Conservation (phyloP, 2,888 invertebrate species). For the Heliconius erato region DNA sequence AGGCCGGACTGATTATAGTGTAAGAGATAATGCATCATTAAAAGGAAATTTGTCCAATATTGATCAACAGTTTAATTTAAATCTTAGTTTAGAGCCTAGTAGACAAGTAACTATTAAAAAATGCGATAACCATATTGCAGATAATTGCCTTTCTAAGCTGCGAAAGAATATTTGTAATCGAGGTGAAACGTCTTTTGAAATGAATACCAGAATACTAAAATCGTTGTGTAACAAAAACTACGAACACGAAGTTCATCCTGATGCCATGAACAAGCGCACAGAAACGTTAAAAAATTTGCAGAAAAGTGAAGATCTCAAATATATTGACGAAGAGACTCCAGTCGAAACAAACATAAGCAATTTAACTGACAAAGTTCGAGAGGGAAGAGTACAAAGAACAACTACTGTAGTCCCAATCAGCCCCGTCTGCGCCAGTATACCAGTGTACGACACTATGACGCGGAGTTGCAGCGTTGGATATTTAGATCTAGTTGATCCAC, state of each 20-base stretch:
- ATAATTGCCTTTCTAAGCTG: conserved; percentile 78
- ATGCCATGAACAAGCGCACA: conserved; percentile 66
- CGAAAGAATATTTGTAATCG: conserved; percentile 81
- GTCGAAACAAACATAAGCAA: conserved; percentile 65
- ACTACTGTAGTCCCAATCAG: conserved; percentile 89
- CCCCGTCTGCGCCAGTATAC: conserved; percentile 81
- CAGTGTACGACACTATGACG: conserved; percentile 89
- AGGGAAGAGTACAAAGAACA: conserved; percentile 72
- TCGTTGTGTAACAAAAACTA: conserved; percentile 77
- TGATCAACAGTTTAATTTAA: conserved; percentile 86
- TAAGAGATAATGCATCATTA: conserved; percentile 87
- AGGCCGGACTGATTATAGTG: conserved; percentile 87
- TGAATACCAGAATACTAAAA: conserved; percentile 79
- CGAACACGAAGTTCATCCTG: conserved; percentile 77
- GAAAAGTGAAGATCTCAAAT: conserved; percentile 87
- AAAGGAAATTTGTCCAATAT: conserved; percentile 88
- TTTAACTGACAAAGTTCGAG: conserved; percentile 65
- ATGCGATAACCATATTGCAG: conserved; percentile 77
- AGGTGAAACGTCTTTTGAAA: conserved; percentile 74
- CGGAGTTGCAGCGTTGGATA: conserved; percentile 96
- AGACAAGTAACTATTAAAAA: conserved; percentile 85
- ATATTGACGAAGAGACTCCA: conserved; percentile 90
- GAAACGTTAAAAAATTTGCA: conserved; percentile 70
- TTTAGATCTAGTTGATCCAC: conserved; percentile 92
- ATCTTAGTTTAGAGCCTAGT: conserved; percentile 84